Base-by-base conservation (phyloP, 2,888 invertebrate genomes). In the Polietes domitor region DNA sequence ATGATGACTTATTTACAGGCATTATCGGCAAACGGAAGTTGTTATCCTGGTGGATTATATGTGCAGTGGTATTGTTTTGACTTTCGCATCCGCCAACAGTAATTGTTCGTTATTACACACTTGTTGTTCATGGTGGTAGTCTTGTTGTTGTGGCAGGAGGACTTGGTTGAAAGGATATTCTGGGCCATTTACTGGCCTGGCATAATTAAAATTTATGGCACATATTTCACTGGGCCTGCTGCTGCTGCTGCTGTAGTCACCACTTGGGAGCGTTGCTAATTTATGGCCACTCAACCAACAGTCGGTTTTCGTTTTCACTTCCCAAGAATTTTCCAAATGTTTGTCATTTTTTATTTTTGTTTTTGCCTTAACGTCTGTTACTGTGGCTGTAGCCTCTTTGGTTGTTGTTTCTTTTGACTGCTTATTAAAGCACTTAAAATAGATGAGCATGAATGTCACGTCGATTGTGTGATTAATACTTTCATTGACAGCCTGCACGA, bases 391-490 rank as follows among this genome's bases (percentile, higher is more conserved):
- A 1, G 37, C 1, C 37, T 7, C 37, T 37, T 6, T 50, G 0
- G 47, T 58, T n/a, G n/a, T n/a, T n/a, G n/a, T n/a, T n/a, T n/a
- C n/a, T 6, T 17, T n/a, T 0, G 47, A 58, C 12, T 17, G 32
- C n/a, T 41, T 71, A 10, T 74, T 83, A 55, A 81, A 53, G 58
- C 83, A 84, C 78, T 81, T 84, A 21, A 80, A 76, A 76, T 84
- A 84, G 68, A 84, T 78, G 47, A 84, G 75, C 77, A 84, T 81
- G n/a, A 84, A 75, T 3, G 83, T 81, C 10, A 84, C 78, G 61
- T 84, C 78, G 2, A 84, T 72, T 15, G 81, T 81, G 47, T 81
- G 77, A 78, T 78, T 84, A 58, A 84, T 76, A 0, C 58, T 58
- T 53, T 81, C 68, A 50, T 81, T 84, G 41, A 84, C 75, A 47